These are phyloP conservation scores for Psittacus erithacus DNA, from an alignment of 2,113 vertebrate species.

Conservation along the genomic window DNA sequence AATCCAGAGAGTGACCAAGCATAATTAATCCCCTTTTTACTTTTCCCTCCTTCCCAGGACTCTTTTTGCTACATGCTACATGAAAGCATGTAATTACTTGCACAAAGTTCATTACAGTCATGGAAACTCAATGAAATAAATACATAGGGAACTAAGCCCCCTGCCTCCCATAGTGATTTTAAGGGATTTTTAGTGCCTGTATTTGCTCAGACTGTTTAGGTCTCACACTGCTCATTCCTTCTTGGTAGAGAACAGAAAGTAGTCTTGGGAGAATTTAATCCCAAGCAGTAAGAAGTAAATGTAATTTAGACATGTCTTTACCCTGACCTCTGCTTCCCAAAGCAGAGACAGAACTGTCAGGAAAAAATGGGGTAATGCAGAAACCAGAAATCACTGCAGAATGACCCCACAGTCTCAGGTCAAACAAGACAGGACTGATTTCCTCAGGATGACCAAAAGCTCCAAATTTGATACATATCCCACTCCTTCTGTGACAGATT, in stretches of 20 bases:
- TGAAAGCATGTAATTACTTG: background rate
- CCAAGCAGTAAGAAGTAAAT: background rate
- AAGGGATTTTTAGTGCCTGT: background rate
- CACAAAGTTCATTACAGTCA: background rate
- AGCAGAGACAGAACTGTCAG: background rate
- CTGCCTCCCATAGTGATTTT: background rate
- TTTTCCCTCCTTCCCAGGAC: background rate
- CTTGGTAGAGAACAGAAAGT: background rate
- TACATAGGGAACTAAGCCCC: rapidly evolving
- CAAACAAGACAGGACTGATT: background rate
- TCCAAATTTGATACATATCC: background rate
- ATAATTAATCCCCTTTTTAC: background rate
- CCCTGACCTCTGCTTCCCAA: background rate
- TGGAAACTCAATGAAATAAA: background rate
- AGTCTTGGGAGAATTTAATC: background rate
- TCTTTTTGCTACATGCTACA: background rate
- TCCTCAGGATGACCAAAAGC: background rate
- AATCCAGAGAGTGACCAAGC: constrained; percentile 13
- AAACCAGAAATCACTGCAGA: background rate
- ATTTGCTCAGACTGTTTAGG: background rate
- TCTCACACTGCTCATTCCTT: background rate
- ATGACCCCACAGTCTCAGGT: background rate
- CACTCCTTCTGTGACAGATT: background rate
- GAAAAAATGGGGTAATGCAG: background rate
- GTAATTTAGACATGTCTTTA: background rate